A percentile compares a stretch with the other conserved stretches of the same genome.
phyloP scores from a whole-genome alignment of 2,797 vertebrate genomes.

The Schizothorax lantsangensis region DNA sequence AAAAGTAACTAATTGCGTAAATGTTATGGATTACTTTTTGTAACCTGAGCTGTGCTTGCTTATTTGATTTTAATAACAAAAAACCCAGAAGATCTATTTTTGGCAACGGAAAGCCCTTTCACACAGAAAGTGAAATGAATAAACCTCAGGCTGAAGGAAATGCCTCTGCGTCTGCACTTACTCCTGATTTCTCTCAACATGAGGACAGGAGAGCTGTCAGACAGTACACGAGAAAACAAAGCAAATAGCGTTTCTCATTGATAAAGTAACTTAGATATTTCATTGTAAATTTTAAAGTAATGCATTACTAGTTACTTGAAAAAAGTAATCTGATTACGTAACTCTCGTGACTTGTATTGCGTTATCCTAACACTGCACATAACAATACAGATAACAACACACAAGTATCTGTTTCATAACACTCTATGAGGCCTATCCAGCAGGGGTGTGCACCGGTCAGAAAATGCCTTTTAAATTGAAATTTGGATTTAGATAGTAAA shows the following conservation, averaged over 20 bases:
- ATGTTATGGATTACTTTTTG: background rate
- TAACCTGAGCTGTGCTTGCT: background rate
- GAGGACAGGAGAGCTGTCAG: background rate
- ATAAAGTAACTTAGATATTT: no score
- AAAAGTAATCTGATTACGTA: background rate
- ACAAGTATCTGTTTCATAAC: background rate
- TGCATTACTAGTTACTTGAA: background rate
- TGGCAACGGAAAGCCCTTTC: background rate
- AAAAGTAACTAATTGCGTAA: background rate
- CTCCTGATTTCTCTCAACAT: no score
- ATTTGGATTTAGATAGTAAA: no score
- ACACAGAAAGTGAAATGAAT: no score
- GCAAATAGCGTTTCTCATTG: background rate
- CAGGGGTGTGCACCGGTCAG: no score
- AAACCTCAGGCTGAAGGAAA: background rate
- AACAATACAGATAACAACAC: background rate
- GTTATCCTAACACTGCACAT: background rate
- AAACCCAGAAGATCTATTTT: background rate
- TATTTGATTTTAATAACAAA: background rate
- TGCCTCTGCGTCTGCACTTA: no score
- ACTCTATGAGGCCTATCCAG: background rate
- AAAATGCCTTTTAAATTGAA: no score
- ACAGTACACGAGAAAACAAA: background rate
- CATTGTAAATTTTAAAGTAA: background rate
- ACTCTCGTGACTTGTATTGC: background rate